Evolutionary conservation across 2,113 vertebrate genomes (phyloP).

Genomic region (Takifugu bimaculatus): DNA sequence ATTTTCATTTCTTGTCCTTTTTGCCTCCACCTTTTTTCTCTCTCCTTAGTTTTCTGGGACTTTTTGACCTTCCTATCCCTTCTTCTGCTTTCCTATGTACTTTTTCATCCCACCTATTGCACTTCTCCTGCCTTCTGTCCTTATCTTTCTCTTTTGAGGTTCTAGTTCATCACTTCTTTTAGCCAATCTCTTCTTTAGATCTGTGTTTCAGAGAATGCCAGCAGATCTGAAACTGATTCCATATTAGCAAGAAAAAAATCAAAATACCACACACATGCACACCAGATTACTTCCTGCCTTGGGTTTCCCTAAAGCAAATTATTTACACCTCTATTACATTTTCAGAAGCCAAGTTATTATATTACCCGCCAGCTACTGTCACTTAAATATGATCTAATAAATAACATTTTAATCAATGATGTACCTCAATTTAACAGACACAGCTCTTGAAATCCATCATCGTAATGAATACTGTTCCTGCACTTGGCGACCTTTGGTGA

Average conservation of each 20-base stretch:
- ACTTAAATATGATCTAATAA: too few species aligned
- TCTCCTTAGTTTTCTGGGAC: neutral
- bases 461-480: too few species aligned
- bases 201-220: conserved; percentile 40
- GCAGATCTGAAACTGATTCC: conserved; percentile 14
- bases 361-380: too few species aligned
- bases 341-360: too few species aligned
- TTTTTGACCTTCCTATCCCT: neutral
- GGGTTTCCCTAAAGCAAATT: too few species aligned
- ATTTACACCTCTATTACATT: too few species aligned
- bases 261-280: neutral
- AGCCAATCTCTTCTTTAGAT: neutral
- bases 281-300: too few species aligned
- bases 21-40: neutral
- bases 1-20: neutral
- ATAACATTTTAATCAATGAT: too few species aligned
- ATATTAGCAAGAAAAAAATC: conserved; percentile 37
- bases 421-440: too few species aligned
- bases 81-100: neutral
- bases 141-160: neutral
- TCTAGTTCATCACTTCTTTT: too few species aligned
- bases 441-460: too few species aligned
- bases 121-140: conserved; percentile 1
- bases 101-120: neutral
- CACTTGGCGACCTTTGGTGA: conserved; percentile 12